Percentiles rank a stretch among this genome's conserved stretches.
These are phyloP conservation scores for Champsocephalus gunnari DNA, from an alignment of 2,797 vertebrate genomes.

Conservation along the genomic window DNA sequence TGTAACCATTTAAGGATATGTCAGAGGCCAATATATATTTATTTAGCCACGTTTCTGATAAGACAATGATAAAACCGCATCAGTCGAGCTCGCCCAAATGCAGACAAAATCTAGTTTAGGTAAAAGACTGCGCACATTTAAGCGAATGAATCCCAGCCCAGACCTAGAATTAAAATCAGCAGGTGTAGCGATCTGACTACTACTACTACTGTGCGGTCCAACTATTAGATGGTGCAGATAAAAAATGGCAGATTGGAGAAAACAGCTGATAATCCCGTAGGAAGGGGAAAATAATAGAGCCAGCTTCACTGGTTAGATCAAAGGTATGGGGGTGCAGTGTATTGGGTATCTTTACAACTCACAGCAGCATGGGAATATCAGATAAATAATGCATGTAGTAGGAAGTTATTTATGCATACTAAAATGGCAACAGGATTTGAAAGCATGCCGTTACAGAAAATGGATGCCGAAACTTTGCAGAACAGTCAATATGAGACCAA, in stretches of 20 bases:
- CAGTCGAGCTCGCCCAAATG: too few relatives aligned
- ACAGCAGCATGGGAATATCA: neutral
- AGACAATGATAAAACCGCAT: too few relatives aligned
- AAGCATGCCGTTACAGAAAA: neutral
- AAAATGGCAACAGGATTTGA: neutral
- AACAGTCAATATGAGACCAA: neutral
- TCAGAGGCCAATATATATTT: too few relatives aligned
- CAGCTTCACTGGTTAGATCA: neutral
- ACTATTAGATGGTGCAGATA: neutral
- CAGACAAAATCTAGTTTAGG: too few relatives aligned
- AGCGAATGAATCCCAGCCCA: too few relatives aligned
- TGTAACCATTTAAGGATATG: too few relatives aligned
- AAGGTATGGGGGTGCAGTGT: constrained; percentile 1
- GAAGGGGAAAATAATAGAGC: constrained; percentile 1
- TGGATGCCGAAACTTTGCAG: neutral
- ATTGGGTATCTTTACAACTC: neutral
- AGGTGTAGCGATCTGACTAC: too few relatives aligned
- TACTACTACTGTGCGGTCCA: neutral
- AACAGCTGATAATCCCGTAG: neutral
- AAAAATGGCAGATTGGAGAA: constrained; percentile 9
- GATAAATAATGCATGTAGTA: constrained; percentile 22
- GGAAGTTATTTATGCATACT: constrained; percentile 2
- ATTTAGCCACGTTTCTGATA: too few relatives aligned
- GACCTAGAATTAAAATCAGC: neutral
- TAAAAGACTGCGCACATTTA: too few relatives aligned